Percentiles rank a stretch among this genome's conserved stretches.
Conservation (phyloP, 2,797 vertebrate genomes). For the Hydrolagus colliei region DNA sequence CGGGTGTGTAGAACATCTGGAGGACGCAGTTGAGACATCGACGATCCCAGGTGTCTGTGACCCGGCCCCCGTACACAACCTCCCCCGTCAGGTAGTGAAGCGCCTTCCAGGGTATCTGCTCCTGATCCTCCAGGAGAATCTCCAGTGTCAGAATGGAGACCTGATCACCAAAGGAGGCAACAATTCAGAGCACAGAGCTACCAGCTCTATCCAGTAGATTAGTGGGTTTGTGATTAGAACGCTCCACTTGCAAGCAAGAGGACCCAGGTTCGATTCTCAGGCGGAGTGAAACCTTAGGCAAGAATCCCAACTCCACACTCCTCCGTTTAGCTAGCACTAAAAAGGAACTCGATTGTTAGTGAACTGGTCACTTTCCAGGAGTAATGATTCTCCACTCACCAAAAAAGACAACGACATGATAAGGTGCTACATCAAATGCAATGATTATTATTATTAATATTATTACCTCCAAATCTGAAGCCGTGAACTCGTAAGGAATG, state of each 20-base stretch:
- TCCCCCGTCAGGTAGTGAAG: slow-evolving; percentile 46
- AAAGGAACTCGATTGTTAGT: too few relatives aligned
- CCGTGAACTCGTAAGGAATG: slow-evolving; percentile 47
- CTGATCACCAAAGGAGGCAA: slow-evolving; percentile 35
- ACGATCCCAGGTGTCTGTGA: slow-evolving; percentile 50
- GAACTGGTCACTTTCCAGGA: too few relatives aligned
- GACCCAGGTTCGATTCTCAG: too few relatives aligned
- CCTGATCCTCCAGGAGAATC: slow-evolving; percentile 33
- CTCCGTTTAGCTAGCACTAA: too few relatives aligned
- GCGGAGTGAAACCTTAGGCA: too few relatives aligned
- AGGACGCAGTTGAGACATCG: slow-evolving; percentile 47
- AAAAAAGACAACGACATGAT: too few relatives aligned
- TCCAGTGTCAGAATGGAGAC: slow-evolving; percentile 48
- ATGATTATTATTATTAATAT: too few relatives aligned
- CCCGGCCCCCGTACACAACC: slow-evolving; percentile 48
- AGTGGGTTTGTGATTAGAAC: too few relatives aligned
- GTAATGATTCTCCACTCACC: too few relatives aligned
- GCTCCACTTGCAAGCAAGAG: too few relatives aligned
- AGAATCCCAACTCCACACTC: too few relatives aligned
- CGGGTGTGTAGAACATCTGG: slow-evolving; percentile 45
- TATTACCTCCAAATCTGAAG: slow-evolving; percentile 51
- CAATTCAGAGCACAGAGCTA: background rate
- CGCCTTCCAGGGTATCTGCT: slow-evolving; percentile 42
- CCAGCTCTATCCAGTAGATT: background rate
- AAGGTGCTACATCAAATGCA: too few relatives aligned